A percentile compares a stretch with the other conserved stretches of the same genome.
Evolutionary conservation across 1,140 invertebrate species (phyloP).

Genomic region (Cataglyphis hispanica): DNA sequence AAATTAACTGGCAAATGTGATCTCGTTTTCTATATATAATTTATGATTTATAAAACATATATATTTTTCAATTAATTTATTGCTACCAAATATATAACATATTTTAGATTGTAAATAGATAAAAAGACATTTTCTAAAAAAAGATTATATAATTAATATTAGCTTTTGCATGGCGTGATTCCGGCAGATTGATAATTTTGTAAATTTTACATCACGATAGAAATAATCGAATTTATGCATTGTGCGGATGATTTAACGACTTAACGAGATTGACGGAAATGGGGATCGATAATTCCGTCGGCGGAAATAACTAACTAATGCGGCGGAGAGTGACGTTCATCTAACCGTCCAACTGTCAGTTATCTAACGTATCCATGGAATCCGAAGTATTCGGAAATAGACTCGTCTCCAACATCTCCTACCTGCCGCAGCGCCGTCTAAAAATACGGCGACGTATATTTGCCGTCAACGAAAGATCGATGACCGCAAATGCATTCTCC

Average conservation of each 20-base stretch:
- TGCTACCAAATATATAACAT: not conserved
- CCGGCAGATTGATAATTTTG: not conserved
- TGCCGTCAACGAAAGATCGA: constrained; percentile 44
- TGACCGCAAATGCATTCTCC: constrained; percentile 22
- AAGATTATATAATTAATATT: not conserved
- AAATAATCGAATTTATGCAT: constrained; percentile 30
- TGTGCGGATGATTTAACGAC: constrained; percentile 33
- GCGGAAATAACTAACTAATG: constrained; percentile 66
- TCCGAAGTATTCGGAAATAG: constrained; percentile 72
- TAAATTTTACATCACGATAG: not conserved
- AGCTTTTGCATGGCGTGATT: not conserved
- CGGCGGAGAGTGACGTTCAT: constrained; percentile 28
- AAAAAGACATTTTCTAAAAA: not conserved
- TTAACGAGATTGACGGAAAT: constrained; percentile 26
- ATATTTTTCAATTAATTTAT: not conserved
- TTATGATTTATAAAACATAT: not conserved
- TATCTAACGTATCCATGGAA: constrained; percentile 59
- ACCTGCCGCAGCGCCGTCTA: constrained; percentile 72
- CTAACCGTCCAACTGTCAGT: constrained; percentile 54
- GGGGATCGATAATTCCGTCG: constrained; percentile 45
- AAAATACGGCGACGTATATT: constrained; percentile 73
- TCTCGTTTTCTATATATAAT: not conserved
- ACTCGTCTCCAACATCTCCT: constrained; percentile 70
- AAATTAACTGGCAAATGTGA: constrained; percentile 6
- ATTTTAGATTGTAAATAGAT: not conserved